Evolutionary conservation across 2,113 vertebrate species (phyloP).

Genomic region (Onychostruthus taczanowskii): DNA sequence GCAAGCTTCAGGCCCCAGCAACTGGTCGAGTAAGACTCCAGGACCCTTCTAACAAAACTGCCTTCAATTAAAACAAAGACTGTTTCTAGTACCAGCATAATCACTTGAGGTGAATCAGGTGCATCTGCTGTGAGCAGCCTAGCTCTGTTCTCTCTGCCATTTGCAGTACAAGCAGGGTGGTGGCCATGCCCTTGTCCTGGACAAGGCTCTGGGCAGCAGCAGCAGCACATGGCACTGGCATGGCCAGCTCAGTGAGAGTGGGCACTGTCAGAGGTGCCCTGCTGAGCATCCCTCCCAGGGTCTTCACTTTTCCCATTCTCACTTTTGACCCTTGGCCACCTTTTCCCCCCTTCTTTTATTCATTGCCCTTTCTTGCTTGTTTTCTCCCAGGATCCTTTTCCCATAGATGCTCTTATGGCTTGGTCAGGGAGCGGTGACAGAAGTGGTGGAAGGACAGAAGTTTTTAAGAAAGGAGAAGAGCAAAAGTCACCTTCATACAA

Average conservation of each 20-base stretch:
- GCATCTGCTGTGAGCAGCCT: not conserved
- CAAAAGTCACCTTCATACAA: not conserved
- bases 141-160: not conserved
- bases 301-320: not conserved
- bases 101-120: not conserved
- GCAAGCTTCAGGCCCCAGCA: not conserved
- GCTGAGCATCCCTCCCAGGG: not conserved
- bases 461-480: not conserved
- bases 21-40: not conserved
- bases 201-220: not conserved
- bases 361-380: not conserved
- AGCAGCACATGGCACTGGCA: not conserved
- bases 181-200: too few relatives aligned
- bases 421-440: not conserved
- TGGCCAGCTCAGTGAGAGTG: not conserved
- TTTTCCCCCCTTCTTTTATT: not conserved
- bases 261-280: not conserved
- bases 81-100: not conserved
- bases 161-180: accelerated
- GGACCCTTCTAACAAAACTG: not conserved
- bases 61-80: not conserved
- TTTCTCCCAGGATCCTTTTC: not conserved
- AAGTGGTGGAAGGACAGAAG: not conserved
- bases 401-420: not conserved
- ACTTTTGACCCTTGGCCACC: not conserved